Conservation (phyloP, 1,140 invertebrate genomes). For the Drosophila paulistorum region DNA sequence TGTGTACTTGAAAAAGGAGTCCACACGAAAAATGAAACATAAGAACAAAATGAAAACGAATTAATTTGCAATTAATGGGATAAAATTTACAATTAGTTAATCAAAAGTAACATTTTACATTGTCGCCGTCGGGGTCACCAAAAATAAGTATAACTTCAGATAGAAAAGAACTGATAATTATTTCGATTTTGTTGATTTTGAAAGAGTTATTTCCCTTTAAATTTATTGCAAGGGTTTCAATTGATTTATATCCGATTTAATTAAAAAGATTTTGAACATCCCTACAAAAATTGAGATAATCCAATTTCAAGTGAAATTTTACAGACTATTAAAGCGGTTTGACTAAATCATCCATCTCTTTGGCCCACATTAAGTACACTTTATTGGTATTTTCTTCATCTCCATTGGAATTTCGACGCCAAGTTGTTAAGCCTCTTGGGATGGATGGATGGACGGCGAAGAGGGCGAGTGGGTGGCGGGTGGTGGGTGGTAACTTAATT, state of each 20-base stretch:
- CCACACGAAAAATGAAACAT: background rate
- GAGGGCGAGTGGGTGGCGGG: background rate
- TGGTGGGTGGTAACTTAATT: conserved; percentile 26
- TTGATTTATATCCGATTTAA: too few relatives aligned
- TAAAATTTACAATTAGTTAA: too few relatives aligned
- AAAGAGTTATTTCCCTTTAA: too few relatives aligned
- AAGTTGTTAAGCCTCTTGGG: conserved; percentile 10
- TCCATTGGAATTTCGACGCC: conserved; percentile 1
- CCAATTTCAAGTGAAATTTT: background rate
- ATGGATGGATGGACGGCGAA: background rate
- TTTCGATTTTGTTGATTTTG: too few relatives aligned
- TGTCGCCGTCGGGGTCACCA: too few relatives aligned
- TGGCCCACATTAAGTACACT: background rate
- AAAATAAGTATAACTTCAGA: too few relatives aligned
- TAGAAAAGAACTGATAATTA: too few relatives aligned
- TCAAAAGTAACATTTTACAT: too few relatives aligned
- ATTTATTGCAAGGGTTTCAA: too few relatives aligned
- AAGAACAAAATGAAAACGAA: background rate
- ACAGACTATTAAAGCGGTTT: background rate
- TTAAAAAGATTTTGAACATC: too few relatives aligned
- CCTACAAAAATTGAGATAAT: background rate
- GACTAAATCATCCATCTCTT: background rate
- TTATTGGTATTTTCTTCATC: conserved; percentile 3
- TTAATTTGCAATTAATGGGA: background rate
- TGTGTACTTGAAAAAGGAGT: background rate